Conservation (phyloP, 2,797 vertebrate species). For the Sylvia borin region DNA sequence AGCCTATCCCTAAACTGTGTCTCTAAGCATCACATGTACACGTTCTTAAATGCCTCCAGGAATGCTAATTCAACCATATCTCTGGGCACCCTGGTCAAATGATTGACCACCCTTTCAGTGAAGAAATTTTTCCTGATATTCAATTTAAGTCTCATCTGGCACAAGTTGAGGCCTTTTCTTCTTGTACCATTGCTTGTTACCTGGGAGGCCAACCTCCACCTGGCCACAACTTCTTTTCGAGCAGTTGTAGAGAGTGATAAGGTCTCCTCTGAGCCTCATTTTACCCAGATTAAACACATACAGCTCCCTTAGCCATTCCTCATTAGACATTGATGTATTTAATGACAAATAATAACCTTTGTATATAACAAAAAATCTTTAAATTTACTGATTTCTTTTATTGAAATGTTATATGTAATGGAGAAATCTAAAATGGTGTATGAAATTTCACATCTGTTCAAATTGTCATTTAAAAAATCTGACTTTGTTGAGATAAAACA, state of each 20-base stretch:
- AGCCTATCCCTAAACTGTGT: background rate
- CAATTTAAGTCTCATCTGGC: background rate
- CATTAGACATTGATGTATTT: background rate
- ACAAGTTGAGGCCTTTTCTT: background rate
- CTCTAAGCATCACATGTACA: too few relatives aligned
- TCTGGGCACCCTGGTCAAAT: background rate
- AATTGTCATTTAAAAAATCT: background rate
- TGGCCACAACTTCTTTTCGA: background rate
- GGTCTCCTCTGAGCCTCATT: background rate
- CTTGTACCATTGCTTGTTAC: background rate
- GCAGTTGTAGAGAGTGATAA: background rate
- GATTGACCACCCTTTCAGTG: background rate
- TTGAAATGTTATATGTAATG: background rate
- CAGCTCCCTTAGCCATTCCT: background rate
- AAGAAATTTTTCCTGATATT: background rate
- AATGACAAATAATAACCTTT: background rate
- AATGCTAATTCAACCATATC: background rate
- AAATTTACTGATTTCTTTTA: background rate
- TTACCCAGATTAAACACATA: background rate
- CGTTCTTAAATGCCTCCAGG: rapidly evolving
- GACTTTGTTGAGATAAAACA: background rate
- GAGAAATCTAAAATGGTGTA: background rate
- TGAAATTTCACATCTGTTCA: background rate
- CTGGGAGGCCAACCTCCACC: rapidly evolving
- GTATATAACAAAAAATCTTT: background rate